A percentile compares a stretch with the other conserved stretches of the same genome.
Conservation (phyloP, 2,113 vertebrate genomes). For the Chlorocebus sabaeus region DNA sequence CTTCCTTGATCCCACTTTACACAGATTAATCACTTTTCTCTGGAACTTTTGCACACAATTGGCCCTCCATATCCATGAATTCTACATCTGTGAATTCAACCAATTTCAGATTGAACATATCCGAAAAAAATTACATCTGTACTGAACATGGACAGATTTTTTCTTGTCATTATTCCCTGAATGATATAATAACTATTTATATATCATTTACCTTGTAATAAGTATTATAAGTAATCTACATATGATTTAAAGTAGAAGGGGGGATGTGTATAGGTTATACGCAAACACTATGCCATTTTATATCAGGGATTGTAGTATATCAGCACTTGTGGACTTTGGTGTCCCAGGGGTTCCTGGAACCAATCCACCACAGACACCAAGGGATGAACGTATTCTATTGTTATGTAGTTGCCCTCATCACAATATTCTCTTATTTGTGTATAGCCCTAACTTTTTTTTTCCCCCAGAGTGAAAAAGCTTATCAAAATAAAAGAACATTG, state of each 20-base stretch:
- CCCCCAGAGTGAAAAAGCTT: background rate
- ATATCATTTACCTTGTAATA: background rate
- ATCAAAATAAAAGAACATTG: background rate
- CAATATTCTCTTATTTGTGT: background rate
- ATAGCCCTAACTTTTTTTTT: background rate
- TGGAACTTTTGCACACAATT: background rate
- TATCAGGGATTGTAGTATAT: background rate
- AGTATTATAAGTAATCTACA: background rate
- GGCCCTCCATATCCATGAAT: background rate
- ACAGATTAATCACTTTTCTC: background rate
- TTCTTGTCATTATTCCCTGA: background rate
- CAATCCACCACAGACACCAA: background rate
- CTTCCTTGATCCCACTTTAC: background rate
- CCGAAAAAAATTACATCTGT: background rate
- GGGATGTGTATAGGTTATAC: background rate
- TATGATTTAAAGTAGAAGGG: background rate
- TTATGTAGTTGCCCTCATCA: background rate
- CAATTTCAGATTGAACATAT: background rate
- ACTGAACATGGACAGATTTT: background rate
- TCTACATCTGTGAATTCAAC: background rate
- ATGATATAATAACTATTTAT: background rate
- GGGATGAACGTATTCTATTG: background rate
- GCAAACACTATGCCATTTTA: background rate
- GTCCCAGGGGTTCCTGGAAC: background rate
- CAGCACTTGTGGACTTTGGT: background rate